Conservation (phyloP, 2,888 invertebrate species). For the Spisula solida region DNA sequence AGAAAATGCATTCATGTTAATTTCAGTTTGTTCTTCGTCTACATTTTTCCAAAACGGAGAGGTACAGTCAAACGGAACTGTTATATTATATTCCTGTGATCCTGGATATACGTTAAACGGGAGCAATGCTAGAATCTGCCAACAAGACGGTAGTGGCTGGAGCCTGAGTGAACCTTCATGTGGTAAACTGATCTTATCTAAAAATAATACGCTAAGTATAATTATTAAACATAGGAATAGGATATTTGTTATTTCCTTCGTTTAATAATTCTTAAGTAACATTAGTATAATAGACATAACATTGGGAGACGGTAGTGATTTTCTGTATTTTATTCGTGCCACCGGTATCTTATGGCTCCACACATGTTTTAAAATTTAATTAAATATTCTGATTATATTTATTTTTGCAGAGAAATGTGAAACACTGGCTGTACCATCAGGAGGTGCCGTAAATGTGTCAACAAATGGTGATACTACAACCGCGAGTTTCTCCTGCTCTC, state of each 20-base stretch:
- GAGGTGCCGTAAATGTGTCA: slow-evolving; percentile 31
- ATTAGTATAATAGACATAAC: too few species aligned
- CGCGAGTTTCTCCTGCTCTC: slow-evolving; percentile 48
- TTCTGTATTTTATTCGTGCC: too few species aligned
- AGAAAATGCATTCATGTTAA: neutral
- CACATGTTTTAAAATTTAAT: too few species aligned
- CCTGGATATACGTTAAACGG: slow-evolving; percentile 54
- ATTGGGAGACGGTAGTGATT: too few species aligned
- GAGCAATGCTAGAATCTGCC: slow-evolving; percentile 39
- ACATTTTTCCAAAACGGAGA: slow-evolving; percentile 55
- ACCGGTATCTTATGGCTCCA: too few species aligned
- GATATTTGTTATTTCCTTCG: too few species aligned
- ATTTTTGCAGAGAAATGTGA: slow-evolving; percentile 56
- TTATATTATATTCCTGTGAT: slow-evolving; percentile 56
- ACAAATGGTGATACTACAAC: slow-evolving; percentile 45
- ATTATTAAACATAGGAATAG: too few species aligned
- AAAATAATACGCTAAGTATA: too few species aligned
- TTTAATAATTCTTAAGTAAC: too few species aligned
- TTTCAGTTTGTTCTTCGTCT: slow-evolving; percentile 53
- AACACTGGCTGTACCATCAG: slow-evolving; percentile 47
- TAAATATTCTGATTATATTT: too few species aligned
- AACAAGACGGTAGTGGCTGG: slow-evolving; percentile 60
- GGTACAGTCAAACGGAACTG: slow-evolving; percentile 46
- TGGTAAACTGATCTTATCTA: slow-evolving; percentile 31
- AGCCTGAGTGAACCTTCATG: slow-evolving; percentile 57